Base-by-base conservation (phyloP, 2,888 invertebrate species). In the Lissocephala sabroskyi region DNA sequence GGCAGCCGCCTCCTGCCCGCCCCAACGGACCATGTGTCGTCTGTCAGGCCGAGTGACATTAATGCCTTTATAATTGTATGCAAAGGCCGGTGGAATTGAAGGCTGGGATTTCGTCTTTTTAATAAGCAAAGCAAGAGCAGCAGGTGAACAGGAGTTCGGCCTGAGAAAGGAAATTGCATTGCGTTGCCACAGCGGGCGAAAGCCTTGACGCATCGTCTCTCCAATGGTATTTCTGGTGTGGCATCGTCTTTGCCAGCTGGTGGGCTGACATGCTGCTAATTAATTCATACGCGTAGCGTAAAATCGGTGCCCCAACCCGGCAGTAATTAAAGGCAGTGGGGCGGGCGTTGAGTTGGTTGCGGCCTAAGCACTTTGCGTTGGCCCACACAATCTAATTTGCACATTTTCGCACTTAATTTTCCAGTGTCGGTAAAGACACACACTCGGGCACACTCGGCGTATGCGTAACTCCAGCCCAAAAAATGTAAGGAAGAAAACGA, bases 351-450 rank as follows among this genome's bases (percentile, higher is more conserved):
- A 29, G 26, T 39, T 37, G 13, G 39, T 32, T 42, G 44, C 23
- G 7, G 23, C 4, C 43, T 35, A 35, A 35, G 35, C 35, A 35
- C 49, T 62, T 49, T 41, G 28, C 45, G 42, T 56, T 50, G 61
- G 43, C 53, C 48, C 61, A 45, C 65, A 65, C 55, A 66, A 71
- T 63, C 63, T 65, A 63, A 70, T 70, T 71, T 71, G 56, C 57
- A 65, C 71, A 70, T 61, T 67, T 67, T 66, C 50, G 59, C 62
- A 70, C 62, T 64, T 58, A 52, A 58, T 63, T 65, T 43, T 53
- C 36, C 52, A 45, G 49, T 57, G 45, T n/a, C n/a, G n/a, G n/a
- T n/a, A n/a, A n/a, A n/a, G n/a, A n/a, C n/a, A n/a, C n/a, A n/a
- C n/a, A n/a, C 43, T 42, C 26, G 41, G 32, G 23, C 47, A 50